phyloP scores from a whole-genome alignment of 1,140 invertebrate species.

The Paracyclopina nana region DNA sequence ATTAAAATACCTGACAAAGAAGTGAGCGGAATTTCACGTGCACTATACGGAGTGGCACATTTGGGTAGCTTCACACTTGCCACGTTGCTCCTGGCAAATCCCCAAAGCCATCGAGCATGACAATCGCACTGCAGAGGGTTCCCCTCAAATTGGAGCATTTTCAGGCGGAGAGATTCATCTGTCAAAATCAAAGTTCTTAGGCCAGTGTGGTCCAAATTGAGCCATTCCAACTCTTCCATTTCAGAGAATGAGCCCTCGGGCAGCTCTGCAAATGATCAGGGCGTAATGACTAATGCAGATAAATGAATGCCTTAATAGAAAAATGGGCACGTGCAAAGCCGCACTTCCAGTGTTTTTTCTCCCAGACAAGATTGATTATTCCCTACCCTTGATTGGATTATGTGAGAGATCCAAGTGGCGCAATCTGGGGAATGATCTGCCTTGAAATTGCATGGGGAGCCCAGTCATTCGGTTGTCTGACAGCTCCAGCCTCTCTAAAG shows the following conservation, averaged over 20 bases:
- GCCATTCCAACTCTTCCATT: background rate
- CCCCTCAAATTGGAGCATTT: background rate
- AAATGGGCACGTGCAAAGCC: too few species aligned
- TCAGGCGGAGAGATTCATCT: background rate
- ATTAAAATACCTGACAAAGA: too few species aligned
- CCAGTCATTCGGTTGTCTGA: background rate
- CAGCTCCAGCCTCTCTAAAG: background rate
- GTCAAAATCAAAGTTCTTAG: background rate
- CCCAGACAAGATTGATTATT: too few species aligned
- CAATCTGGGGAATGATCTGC: background rate
- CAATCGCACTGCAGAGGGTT: slow-evolving; percentile 3
- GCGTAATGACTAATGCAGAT: background rate
- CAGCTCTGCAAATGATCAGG: background rate
- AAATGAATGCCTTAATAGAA: too few species aligned
- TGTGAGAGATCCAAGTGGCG: background rate
- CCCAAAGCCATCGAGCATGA: background rate
- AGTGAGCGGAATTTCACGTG: too few species aligned
- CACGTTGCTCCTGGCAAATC: background rate
- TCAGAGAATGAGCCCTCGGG: background rate
- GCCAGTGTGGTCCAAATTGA: background rate
- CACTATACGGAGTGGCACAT: too few species aligned
- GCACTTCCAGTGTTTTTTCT: too few species aligned
- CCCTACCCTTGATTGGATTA: background rate
- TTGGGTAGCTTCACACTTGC: too few species aligned
- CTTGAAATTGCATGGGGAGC: background rate